Percentiles rank a stretch among this genome's conserved stretches.
These are phyloP conservation scores for Dicaeum eximium DNA, from an alignment of 2,113 vertebrate genomes.

Conservation along the genomic window DNA sequence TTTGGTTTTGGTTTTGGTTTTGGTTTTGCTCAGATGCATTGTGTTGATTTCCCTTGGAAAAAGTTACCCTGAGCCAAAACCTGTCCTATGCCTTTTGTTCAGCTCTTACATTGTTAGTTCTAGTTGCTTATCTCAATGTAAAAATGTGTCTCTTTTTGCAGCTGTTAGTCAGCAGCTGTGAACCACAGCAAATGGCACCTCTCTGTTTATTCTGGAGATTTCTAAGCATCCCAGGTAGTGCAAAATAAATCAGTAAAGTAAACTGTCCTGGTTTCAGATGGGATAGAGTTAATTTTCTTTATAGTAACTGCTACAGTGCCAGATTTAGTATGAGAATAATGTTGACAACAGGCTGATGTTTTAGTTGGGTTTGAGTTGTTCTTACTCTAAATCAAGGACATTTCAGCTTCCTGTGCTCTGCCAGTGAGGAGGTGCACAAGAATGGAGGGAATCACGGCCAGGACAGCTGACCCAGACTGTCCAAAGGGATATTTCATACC, in stretches of 20 bases:
- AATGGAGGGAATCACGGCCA: background rate
- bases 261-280: background rate
- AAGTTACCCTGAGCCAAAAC: background rate
- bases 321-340: background rate
- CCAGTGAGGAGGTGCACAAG: background rate
- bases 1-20: background rate
- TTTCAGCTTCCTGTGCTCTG: background rate
- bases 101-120: background rate
- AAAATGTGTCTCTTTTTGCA: background rate
- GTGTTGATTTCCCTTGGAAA: background rate
- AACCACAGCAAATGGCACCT: background rate
- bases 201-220: background rate
- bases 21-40: background rate
- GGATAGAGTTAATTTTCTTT: background rate
- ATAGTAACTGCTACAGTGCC: background rate
- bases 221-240: background rate
- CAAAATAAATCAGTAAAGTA: background rate
- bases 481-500: background rate
- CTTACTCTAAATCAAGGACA: background rate
- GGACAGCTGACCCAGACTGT: background rate
- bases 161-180: background rate
- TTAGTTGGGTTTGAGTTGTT: background rate
- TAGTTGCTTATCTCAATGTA: background rate
- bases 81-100: background rate
- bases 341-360: background rate